These are phyloP conservation scores for Sebastes taczanowskii DNA, from an alignment of 2,797 vertebrate species.

Conservation along the genomic window DNA sequence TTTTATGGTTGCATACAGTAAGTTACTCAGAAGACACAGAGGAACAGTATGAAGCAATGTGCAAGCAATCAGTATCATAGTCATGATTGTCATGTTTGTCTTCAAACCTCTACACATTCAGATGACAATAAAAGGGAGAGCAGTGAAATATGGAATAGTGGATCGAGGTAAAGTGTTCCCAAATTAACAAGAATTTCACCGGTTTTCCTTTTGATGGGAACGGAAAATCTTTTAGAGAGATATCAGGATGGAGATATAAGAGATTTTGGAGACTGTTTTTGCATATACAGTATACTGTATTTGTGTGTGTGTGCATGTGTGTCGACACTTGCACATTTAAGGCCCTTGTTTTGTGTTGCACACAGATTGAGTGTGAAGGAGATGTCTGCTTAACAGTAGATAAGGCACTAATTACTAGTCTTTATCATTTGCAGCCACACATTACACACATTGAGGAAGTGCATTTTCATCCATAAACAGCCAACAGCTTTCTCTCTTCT, in stretches of 20 bases:
- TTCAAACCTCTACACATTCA: background rate
- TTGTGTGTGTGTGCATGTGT: background rate
- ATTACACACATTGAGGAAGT: slow-evolving; percentile 41
- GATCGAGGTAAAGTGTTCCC: background rate
- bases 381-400: slow-evolving; percentile 51
- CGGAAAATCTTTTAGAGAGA: background rate
- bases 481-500: slow-evolving; percentile 40
- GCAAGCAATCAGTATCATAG: slow-evolving; percentile 1
- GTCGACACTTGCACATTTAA: slow-evolving; percentile 5
- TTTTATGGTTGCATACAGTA: slow-evolving; percentile 21
- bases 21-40: slow-evolving; percentile 17
- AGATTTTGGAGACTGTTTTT: background rate
- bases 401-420: slow-evolving; percentile 62
- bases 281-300: background rate
- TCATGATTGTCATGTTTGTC: slow-evolving; percentile 13
- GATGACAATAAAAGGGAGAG: background rate
- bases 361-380: slow-evolving; percentile 45
- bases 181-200: background rate
- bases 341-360: slow-evolving; percentile 22
- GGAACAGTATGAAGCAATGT: slow-evolving; percentile 10
- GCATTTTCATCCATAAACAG: slow-evolving; percentile 48
- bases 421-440: slow-evolving; percentile 57
- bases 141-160: background rate
- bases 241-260: background rate
- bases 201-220: background rate